A percentile compares a stretch with the other conserved stretches of the same genome.
Conservation (phyloP, 1,140 invertebrate species). For the Macrostomum lignano region DNA sequence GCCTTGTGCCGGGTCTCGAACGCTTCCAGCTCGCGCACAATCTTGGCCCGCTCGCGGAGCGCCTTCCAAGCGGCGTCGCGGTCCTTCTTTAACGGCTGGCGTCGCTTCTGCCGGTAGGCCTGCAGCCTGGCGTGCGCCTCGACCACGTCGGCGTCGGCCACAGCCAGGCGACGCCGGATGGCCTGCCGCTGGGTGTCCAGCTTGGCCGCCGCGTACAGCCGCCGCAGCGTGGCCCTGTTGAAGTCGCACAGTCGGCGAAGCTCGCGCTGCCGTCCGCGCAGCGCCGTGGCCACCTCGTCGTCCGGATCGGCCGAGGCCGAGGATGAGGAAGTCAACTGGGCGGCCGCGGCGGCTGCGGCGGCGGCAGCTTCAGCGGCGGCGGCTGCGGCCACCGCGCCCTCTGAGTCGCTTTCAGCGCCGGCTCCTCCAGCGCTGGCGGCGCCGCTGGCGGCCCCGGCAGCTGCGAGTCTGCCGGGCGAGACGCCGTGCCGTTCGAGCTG, state of each 20-base stretch:
- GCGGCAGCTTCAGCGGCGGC: too few species aligned
- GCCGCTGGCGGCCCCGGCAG: too few species aligned
- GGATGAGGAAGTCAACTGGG: too few species aligned
- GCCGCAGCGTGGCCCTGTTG: conserved; percentile 38
- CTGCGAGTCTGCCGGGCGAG: too few species aligned
- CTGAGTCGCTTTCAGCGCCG: too few species aligned
- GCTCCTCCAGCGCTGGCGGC: too few species aligned
- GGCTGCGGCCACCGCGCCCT: too few species aligned
- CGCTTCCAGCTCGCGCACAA: conserved; percentile 32
- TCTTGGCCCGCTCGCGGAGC: conserved; percentile 34
- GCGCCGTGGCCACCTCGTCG: conserved; percentile 54
- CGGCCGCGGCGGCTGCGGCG: too few species aligned
- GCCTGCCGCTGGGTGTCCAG: conserved; percentile 33
- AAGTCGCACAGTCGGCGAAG: conserved; percentile 39
- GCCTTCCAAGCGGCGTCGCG: conserved; percentile 44
- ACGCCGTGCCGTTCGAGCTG: too few species aligned
- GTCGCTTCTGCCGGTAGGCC: conserved; percentile 44
- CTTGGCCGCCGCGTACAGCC: conserved; percentile 24
- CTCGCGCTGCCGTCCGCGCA: conserved; percentile 50
- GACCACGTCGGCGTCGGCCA: conserved; percentile 38
- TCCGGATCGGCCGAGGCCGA: too few species aligned
- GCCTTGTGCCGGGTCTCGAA: too few species aligned
- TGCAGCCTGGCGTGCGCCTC: conserved; percentile 43
- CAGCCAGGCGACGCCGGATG: conserved; percentile 37
- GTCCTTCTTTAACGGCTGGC: conserved; percentile 46